Evolutionary conservation across 2,113 vertebrate genomes (phyloP).

Genomic region (Syngnathus scovelli): DNA sequence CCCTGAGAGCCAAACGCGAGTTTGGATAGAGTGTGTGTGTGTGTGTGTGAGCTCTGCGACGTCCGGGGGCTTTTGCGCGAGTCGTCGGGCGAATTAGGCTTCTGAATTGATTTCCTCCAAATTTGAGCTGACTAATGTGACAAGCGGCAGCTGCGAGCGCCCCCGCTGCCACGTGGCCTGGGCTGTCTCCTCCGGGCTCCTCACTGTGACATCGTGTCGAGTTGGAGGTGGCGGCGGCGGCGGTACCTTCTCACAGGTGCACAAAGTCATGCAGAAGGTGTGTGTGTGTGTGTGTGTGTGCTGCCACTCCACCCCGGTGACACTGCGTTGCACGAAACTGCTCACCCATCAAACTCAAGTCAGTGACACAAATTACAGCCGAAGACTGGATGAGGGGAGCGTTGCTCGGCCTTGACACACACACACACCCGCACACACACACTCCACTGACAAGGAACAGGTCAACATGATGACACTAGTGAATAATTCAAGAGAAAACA

Average conservation of each 20-base stretch:
- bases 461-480: slow-evolving; percentile 74
- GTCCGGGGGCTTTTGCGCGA: slow-evolving; percentile 63
- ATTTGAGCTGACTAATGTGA: slow-evolving; percentile 76
- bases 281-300: not conserved
- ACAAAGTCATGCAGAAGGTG: slow-evolving; percentile 43
- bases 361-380: slow-evolving; percentile 75
- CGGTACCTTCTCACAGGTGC: slow-evolving; percentile 36
- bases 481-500: slow-evolving; percentile 72
- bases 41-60: slow-evolving; percentile 18
- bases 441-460: slow-evolving; percentile 70
- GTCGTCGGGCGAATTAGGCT: slow-evolving; percentile 74
- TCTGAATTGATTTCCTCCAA: slow-evolving; percentile 76
- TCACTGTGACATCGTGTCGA: slow-evolving; percentile 69
- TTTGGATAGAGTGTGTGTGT: slow-evolving; percentile 16
- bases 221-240: slow-evolving; percentile 49
- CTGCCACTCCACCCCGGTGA: slow-evolving; percentile 52
- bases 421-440: slow-evolving; percentile 12
- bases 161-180: slow-evolving; percentile 44
- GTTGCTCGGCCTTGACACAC: slow-evolving; percentile 54
- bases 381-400: slow-evolving; percentile 66
- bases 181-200: slow-evolving; percentile 76
- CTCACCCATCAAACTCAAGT: slow-evolving; percentile 75
- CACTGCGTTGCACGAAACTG: slow-evolving; percentile 59
- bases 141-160: slow-evolving; percentile 75
- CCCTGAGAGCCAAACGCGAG: slow-evolving; percentile 64